Percentiles rank a stretch among this genome's conserved stretches.
phyloP scores from a whole-genome alignment of 2,888 invertebrate genomes.

The Polydrusus pterygomalis region DNA sequence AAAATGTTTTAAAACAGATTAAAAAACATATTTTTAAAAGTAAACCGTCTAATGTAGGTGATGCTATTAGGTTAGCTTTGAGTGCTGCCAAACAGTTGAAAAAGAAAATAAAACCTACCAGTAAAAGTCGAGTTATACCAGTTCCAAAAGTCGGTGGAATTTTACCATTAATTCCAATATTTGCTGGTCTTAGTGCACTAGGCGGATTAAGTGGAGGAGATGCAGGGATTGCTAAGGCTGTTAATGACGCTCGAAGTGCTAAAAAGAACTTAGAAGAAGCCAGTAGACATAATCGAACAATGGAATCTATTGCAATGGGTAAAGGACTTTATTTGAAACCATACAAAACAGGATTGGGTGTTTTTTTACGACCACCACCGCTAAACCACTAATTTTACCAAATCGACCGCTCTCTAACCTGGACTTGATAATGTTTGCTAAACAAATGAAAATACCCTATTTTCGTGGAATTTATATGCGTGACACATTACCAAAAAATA shows the following conservation, averaged over 20 bases:
- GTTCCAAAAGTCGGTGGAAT: constrained; percentile 38
- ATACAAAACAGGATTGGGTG: constrained; percentile 1
- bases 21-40: no score
- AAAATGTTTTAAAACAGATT: no score
- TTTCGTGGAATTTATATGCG: constrained; percentile 54
- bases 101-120: constrained; percentile 27
- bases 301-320: constrained; percentile 60
- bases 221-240: constrained; percentile 59
- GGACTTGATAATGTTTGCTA: no score
- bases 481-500: constrained; percentile 52
- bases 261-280: constrained; percentile 41
- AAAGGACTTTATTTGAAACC: constrained; percentile 43
- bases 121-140: constrained; percentile 15
- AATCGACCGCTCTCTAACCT: no score
- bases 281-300: constrained; percentile 46
- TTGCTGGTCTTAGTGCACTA: constrained; percentile 42
- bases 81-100: constrained; percentile 37
- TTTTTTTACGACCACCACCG: background rate
- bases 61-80: no score
- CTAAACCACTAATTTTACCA: no score
- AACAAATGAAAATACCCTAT: constrained; percentile 44
- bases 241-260: constrained; percentile 52
- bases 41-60: no score
- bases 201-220: constrained; percentile 56
- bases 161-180: constrained; percentile 42